Conservation (phyloP, 2,888 invertebrate species). For the Carpatolechia fugitivella region DNA sequence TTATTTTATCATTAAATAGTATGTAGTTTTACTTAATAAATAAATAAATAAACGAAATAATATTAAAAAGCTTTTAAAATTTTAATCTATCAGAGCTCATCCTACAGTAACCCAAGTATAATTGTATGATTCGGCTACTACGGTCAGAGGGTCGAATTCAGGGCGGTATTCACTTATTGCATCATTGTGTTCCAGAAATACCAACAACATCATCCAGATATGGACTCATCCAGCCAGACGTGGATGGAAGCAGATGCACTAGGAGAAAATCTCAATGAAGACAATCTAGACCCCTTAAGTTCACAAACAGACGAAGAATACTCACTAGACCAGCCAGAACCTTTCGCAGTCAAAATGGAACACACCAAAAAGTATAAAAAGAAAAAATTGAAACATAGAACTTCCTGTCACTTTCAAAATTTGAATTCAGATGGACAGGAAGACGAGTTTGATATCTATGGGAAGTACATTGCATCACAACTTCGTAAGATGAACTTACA, state of each 20-base stretch:
- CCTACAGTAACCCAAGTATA: too few relatives aligned
- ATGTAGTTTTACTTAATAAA: too few relatives aligned
- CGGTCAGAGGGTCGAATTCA: too few relatives aligned
- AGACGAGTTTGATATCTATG: constrained; percentile 72
- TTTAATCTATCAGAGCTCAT: too few relatives aligned
- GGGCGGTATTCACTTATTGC: too few relatives aligned
- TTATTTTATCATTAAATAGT: too few relatives aligned
- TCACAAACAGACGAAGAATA: constrained; percentile 4
- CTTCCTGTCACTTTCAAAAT: constrained; percentile 4
- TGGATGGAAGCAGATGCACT: neutral
- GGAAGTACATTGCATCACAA: constrained; percentile 66
- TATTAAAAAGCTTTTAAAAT: neutral
- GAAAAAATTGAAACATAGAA: constrained; percentile 46
- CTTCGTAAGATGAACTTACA: constrained; percentile 60
- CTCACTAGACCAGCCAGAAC: neutral
- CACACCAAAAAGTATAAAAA: constrained; percentile 29
- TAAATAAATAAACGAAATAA: too few relatives aligned
- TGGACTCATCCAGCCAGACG: neutral
- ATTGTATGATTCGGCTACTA: too few relatives aligned
- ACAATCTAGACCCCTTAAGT: neutral
- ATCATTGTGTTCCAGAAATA: neutral
- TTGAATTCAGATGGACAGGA: constrained; percentile 30
- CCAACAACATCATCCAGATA: neutral
- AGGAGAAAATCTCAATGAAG: neutral
- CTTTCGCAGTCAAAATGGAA: constrained; percentile 37